phyloP scores from a whole-genome alignment of 1,140 invertebrate genomes.

The Coelopa frigida region DNA sequence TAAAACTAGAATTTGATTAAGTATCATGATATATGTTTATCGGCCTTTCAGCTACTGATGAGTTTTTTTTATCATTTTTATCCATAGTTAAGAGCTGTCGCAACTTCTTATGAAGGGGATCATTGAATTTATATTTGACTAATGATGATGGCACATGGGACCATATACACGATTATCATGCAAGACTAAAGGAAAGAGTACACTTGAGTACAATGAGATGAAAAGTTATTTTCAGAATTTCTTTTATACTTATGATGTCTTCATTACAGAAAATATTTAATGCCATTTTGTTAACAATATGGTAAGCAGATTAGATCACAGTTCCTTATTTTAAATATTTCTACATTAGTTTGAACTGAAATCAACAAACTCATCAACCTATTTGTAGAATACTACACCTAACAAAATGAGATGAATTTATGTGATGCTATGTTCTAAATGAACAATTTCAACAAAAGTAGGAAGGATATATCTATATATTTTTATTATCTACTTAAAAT shows the following conservation, averaged over 20 bases:
- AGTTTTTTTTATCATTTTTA: slow-evolving; percentile 4
- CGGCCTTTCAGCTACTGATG: background rate
- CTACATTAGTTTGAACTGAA: background rate
- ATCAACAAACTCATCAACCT: background rate
- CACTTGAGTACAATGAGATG: background rate
- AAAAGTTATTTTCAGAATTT: slow-evolving; percentile 4
- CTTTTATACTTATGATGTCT: slow-evolving; percentile 4
- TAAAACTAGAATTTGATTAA: background rate
- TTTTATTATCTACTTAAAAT: slow-evolving; percentile 27
- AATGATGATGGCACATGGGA: slow-evolving; percentile 44
- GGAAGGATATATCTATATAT: background rate
- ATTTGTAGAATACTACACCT: slow-evolving; percentile 2
- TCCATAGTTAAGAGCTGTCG: background rate
- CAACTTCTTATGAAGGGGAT: slow-evolving; percentile 6
- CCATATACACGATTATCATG: slow-evolving; percentile 44
- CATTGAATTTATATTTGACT: slow-evolving; percentile 27
- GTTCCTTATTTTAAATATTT: background rate
- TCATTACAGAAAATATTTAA: no score
- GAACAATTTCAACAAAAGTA: no score
- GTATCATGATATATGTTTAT: background rate
- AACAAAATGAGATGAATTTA: no score
- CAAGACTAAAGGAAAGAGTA: slow-evolving; percentile 9
- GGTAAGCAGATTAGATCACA: slow-evolving; percentile 7
- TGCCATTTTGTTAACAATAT: no score
- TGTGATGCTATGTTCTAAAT: background rate